Base-by-base conservation (phyloP, 2,888 invertebrate genomes). In the Ophioninae sp. region DNA sequence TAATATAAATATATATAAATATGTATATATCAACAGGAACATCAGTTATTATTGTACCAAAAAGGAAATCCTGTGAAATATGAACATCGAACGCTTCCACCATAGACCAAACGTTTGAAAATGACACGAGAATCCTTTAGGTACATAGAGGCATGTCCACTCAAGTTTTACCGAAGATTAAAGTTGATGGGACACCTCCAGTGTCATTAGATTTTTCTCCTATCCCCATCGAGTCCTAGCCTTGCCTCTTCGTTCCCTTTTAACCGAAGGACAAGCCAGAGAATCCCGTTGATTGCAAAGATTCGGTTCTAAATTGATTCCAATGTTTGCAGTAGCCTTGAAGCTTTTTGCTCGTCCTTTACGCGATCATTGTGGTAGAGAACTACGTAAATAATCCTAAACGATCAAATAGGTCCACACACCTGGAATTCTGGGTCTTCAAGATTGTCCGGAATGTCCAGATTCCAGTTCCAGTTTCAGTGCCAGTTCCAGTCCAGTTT, bases 221-320 rank as follows among this genome's bases (percentile, higher is more conserved):
- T 23, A n/a, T 37, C 64, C 73, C 21, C 50, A 10, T 30, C 13
- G 64, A 30, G 7, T 65, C 30, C 23, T n/a, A 50, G 68, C 65
- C 73, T 23, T 64, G 39, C 50, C 37, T 57, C 23, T 20, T 30
- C 67, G 70, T 61, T 81, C 59, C 39, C 65, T 79, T 83, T 84
- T 79, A 73, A 59, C 69, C 84, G 72, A 75, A 86, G 85, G 86
- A 88, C 88, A 88, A 85, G 81, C 79, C 69, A 37, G 75, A 79
- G 87, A 86, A 88, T 88, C 88, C 81, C 90, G 89, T 91, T 92
- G 92, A 92, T 92, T 92, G 91, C 91, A 90, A 90, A 91, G 91
- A 92, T 92, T 91, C 88, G 90, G 91, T 91, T 91, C 92, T 89
- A 91, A 92, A 92, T 90, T 89, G 90, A 90, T 89, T 88, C 87